Conservation (phyloP, 2,113 vertebrate genomes). For the Lampris megalopsis region DNA sequence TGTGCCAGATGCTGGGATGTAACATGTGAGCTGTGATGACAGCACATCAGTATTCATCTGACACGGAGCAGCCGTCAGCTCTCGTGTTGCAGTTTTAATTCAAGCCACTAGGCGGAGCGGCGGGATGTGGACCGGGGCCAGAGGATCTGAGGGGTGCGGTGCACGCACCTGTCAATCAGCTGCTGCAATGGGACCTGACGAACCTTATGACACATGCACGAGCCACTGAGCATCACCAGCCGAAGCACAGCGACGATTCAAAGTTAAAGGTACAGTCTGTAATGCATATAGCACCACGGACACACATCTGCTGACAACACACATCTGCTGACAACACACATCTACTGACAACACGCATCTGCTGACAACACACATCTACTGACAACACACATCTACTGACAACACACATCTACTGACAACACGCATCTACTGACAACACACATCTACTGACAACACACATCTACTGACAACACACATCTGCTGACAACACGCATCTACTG, state of each 20-base stretch:
- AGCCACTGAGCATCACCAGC: slow-evolving; percentile 1
- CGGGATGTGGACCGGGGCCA: background rate
- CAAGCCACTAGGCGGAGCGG: slow-evolving; percentile 9
- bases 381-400: no score
- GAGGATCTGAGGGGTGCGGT: background rate
- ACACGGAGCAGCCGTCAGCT: slow-evolving; percentile 24
- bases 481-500: no score
- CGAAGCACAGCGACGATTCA: background rate
- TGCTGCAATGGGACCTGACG: background rate
- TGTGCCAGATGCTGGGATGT: slow-evolving; percentile 18
- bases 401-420: no score
- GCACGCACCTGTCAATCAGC: slow-evolving; percentile 15
- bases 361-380: no score
- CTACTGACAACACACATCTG: no score
- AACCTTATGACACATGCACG: slow-evolving; percentile 21
- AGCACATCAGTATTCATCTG: slow-evolving; percentile 54
- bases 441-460: no score
- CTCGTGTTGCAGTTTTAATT: slow-evolving; percentile 30
- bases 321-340: no score
- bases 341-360: no score
- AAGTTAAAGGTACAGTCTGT: background rate
- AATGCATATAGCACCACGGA: no score
- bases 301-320: no score
- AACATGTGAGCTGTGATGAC: slow-evolving; percentile 34
- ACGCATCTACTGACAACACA: no score